Evolutionary conservation across 2,797 vertebrate genomes (phyloP), one percentile per base, ranked within the genome.

Genomic region (Australoheros facetus): DNA sequence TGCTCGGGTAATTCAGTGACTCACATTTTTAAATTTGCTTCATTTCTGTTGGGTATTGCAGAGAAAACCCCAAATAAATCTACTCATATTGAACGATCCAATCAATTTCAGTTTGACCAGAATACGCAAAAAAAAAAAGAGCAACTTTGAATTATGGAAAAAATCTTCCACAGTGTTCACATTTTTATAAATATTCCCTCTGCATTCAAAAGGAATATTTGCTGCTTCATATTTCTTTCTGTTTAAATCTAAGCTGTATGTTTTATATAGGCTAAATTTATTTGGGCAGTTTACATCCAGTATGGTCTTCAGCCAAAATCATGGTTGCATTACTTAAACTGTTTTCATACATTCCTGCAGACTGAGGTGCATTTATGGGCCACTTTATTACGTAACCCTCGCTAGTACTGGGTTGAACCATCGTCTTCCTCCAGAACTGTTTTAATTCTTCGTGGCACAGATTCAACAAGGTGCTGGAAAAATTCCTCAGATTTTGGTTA

Each of bases 1-100:
- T 73, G 56, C 51, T 39, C 19, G 42, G 51, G 14, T 62, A 13
- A 76, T 59, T 75, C 37, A 59, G 14, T 37, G 8, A 64, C 75
- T 69, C 62, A 60, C 5, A 58, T 78, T 83, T 64, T 77, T 37
- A 71, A 54, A 59, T 73, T 51, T 48, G 56, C 32, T 73, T 71
- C 23, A 76, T 80, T 78, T 88, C 48, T 69, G 74, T 71, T 23
- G 58, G 48, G 45, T 60, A 57, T 77, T 66, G 76, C 16, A 11
- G 56, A 37, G 14, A 83, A 75, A 81, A 11, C 78, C 79, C 83
- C 23, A 17, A 77, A 73, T 55, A 82, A 87, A 83, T 79, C 37
- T 45, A 3, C 4, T 70, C 58, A 34, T 30, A 75, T 56, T 62
- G 55, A 23, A 83, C 58, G n/a, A 84, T 37, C 7, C 2, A 76